Percentiles rank a stretch among this genome's conserved stretches.
These are phyloP conservation scores for Falcunculus frontatus DNA, from an alignment of 2,113 vertebrate species.

Conservation along the genomic window DNA sequence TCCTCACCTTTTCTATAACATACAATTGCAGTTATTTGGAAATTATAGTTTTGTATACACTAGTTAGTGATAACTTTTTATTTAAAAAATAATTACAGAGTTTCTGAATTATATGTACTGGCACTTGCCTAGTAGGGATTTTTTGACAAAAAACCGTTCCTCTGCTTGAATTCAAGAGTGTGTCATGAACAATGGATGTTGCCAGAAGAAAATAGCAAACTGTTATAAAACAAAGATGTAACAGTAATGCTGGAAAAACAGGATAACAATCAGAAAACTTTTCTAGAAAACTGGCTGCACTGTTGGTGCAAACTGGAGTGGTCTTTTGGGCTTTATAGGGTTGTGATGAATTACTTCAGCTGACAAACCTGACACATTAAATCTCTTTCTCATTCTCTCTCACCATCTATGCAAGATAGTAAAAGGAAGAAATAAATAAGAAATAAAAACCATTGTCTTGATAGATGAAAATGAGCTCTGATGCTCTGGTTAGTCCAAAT, in stretches of 20 bases:
- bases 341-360: not conserved
- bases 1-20: not conserved
- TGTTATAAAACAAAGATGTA: not conserved
- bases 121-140: not conserved
- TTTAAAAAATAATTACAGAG: not conserved
- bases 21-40: not conserved
- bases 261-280: not conserved
- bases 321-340: not conserved
- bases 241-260: not conserved
- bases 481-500: not conserved
- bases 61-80: not conserved
- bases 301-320: not conserved
- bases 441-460: not conserved
- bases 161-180: not conserved
- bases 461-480: not conserved
- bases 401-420: not conserved
- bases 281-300: not conserved
- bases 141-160: not conserved
- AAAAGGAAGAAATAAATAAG: not conserved
- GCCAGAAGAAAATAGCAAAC: not conserved
- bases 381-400: not conserved
- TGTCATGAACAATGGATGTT: not conserved
- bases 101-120: not conserved
- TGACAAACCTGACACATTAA: not conserved
- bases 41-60: not conserved